A percentile compares a stretch with the other conserved stretches of the same genome.
phyloP scores from a whole-genome alignment of 1,140 invertebrate genomes.

The Halesus radiatus region DNA sequence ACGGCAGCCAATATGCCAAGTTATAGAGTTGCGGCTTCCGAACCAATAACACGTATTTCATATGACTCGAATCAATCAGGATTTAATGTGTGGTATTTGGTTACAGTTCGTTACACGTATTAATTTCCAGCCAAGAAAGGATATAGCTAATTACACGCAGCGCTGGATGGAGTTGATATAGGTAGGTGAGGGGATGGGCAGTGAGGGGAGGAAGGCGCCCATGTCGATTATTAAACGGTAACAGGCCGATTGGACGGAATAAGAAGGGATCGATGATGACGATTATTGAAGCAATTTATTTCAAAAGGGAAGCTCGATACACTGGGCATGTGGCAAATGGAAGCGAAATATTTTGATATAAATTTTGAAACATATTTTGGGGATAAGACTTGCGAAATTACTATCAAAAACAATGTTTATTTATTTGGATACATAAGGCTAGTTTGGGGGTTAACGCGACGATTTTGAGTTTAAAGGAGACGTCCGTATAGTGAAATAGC shows the following conservation, averaged over 20 bases:
- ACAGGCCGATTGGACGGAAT: slow-evolving; percentile 7
- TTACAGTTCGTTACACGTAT: slow-evolving; percentile 36
- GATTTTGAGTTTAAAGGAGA: too few species aligned
- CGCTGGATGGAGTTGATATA: neutral
- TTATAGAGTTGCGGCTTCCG: neutral
- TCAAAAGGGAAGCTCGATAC: slow-evolving; percentile 4
- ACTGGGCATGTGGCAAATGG: neutral
- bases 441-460: too few species aligned
- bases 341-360: slow-evolving; percentile 8
- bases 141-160: slow-evolving; percentile 12
- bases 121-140: slow-evolving; percentile 22
- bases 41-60: slow-evolving; percentile 26
- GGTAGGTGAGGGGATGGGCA: too few species aligned
- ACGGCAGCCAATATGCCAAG: neutral
- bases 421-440: too few species aligned
- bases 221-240: slow-evolving; percentile 8
- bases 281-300: slow-evolving; percentile 38
- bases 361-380: too few species aligned
- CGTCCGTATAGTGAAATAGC: too few species aligned
- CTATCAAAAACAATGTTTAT: too few species aligned
- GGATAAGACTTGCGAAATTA: too few species aligned
- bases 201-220: neutral
- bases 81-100: slow-evolving; percentile 28
- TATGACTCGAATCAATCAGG: slow-evolving; percentile 14
- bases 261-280: slow-evolving; percentile 32